These are phyloP conservation scores for Riparia riparia DNA, from an alignment of 2,113 vertebrate genomes.

Conservation along the genomic window DNA sequence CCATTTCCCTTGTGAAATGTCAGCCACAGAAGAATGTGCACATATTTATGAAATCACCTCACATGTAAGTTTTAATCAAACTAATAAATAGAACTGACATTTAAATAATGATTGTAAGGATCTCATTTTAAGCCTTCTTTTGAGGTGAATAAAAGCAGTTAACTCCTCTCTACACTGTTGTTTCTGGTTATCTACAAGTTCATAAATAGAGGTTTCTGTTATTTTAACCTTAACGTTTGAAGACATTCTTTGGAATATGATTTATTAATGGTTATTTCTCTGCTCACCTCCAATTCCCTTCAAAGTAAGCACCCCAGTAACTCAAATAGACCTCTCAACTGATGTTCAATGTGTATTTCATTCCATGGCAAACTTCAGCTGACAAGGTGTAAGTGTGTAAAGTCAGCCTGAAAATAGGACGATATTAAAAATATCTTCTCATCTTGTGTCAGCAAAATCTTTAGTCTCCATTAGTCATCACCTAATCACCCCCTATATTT, in stretches of 20 bases:
- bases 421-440: neutral
- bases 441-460: neutral
- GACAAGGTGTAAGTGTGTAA: neutral
- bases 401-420: neutral
- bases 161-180: neutral
- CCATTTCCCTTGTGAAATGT: neutral
- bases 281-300: neutral
- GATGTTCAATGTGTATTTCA: neutral
- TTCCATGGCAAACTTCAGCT: neutral
- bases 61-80: neutral
- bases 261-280: neutral
- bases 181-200: neutral
- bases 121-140: neutral
- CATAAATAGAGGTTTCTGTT: neutral
- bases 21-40: neutral
- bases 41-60: neutral
- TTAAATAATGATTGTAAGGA: neutral
- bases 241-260: neutral
- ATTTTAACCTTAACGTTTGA: neutral
- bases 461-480: neutral
- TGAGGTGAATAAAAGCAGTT: neutral
- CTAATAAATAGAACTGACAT: neutral
- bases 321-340: neutral
- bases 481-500: neutral
- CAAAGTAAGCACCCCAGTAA: neutral